Conservation (phyloP, 1,140 invertebrate species). For the Caenorhabditis brenneri region DNA sequence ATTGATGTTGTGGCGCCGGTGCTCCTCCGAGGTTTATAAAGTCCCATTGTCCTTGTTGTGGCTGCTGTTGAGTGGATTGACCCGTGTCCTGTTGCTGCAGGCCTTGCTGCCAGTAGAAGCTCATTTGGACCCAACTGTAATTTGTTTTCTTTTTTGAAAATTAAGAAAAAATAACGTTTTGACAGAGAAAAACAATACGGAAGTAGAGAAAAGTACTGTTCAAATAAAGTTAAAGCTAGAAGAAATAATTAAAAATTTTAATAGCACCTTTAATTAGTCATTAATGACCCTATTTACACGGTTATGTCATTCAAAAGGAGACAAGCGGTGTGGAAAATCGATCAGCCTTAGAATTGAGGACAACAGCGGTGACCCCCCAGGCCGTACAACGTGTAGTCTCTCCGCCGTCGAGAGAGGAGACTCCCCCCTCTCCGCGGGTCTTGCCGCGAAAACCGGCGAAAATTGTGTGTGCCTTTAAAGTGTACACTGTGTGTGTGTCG, state of each 20-base stretch:
- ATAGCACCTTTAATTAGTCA: too few species aligned
- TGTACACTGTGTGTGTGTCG: background rate
- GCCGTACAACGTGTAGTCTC: conserved; percentile 20
- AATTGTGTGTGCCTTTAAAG: conserved; percentile 24
- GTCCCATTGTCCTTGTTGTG: conserved; percentile 18
- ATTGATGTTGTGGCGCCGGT: conserved; percentile 15
- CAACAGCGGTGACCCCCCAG: background rate
- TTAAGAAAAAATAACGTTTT: too few species aligned
- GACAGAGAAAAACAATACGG: background rate
- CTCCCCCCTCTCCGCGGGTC: background rate
- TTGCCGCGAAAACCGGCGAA: background rate
- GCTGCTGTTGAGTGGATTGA: background rate
- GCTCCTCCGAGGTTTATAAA: conserved; percentile 32
- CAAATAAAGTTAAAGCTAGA: too few species aligned
- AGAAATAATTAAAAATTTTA: too few species aligned
- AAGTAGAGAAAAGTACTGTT: background rate
- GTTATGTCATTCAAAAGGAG: background rate
- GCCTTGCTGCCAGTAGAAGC: conserved; percentile 11
- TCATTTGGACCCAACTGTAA: conserved; percentile 22
- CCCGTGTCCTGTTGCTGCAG: conserved; percentile 7
- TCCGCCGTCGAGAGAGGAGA: background rate
- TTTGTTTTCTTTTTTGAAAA: background rate
- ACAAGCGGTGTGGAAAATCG: background rate
- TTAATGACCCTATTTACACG: background rate
- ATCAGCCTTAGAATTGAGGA: conserved; percentile 7